A percentile compares a stretch with the other conserved stretches of the same genome.
Evolutionary conservation across 2,797 vertebrate species (phyloP).

Genomic region (Poeciliopsis infans): DNA sequence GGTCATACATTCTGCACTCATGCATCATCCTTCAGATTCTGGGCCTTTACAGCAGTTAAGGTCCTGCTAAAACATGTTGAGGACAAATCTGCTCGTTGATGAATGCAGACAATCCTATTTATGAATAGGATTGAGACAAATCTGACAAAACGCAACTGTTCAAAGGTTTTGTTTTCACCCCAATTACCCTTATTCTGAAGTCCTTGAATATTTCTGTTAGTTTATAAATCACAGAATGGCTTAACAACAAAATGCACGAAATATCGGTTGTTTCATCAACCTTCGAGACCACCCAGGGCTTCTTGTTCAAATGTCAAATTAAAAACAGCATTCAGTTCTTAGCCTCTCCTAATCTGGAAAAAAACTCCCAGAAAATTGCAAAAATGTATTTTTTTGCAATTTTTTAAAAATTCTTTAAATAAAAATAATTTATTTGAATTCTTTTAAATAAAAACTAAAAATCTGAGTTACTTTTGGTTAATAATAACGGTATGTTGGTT

Average conservation of each 20-base stretch:
- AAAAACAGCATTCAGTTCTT: not conserved
- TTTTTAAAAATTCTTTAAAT: no score
- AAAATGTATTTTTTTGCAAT: not conserved
- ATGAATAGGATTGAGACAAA: not conserved
- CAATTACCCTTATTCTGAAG: not conserved
- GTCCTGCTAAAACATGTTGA: not conserved
- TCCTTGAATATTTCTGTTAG: not conserved
- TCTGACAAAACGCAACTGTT: not conserved
- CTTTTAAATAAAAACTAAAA: not conserved
- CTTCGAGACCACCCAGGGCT: not conserved
- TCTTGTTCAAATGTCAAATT: not conserved
- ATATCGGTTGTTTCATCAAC: not conserved
- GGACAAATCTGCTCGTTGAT: not conserved
- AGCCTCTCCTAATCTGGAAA: not conserved
- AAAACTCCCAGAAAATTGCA: not conserved
- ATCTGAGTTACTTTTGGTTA: not conserved
- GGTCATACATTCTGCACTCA: not conserved
- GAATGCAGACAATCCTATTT: not conserved
- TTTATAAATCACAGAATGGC: not conserved
- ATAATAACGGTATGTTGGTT: not conserved
- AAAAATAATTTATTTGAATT: not conserved
- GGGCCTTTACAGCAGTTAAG: not conserved
- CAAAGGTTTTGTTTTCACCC: not conserved
- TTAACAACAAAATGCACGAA: not conserved
- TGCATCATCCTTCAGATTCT: not conserved